Base-by-base conservation (phyloP, 1,140 invertebrate genomes). In the Cydia pomonella region DNA sequence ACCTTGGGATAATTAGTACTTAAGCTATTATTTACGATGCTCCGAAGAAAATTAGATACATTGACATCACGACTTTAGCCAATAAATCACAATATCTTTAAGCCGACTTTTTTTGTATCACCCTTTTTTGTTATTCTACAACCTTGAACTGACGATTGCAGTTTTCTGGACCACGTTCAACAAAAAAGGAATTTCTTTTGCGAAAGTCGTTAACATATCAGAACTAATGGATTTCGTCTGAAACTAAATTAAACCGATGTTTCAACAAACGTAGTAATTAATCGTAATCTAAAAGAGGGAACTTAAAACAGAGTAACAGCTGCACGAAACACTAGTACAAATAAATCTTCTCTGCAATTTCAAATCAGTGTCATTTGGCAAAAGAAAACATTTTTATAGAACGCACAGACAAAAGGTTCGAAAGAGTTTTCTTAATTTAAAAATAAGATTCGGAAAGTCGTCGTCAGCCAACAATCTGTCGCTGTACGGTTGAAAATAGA, bases 381-480 rank as follows among this genome's bases (percentile, higher is more conserved):
- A 63, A 62, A 47, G 63, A 59, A 74, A 18, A 74, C 13, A 74
- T 82, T 79, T 77, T 77, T 74, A 69, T 74, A 69, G 64, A 69
- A 69, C 7, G 64, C 64, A 69, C 7, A 69, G 83, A 88, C 87
- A 87, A 88, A 88, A 85, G 84, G 84, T 84, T 80, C 73, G 84
- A 85, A 85, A 84, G 81, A 84, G 78, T 88, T 81, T 85, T 82
- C 77, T 80, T 76, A 74, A 72, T 76, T 81, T 83, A 84, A 89
- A 91, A 91, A 91, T 90, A 90, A 90, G 85, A 85, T 89, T 85
- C 84, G 80, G 80, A 84, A 77, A 84, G 83, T 81, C 80, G 84
- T 73, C 82, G 82, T 77, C 74, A 82, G 90, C 88, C 88, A 92
- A 90, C 82, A 86, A 89, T 86, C 84, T 86, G 87, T 90, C 88